These are phyloP conservation scores for Enteromius afrohamiltoni DNA, from an alignment of 2,797 vertebrate species.

Conservation along the genomic window DNA sequence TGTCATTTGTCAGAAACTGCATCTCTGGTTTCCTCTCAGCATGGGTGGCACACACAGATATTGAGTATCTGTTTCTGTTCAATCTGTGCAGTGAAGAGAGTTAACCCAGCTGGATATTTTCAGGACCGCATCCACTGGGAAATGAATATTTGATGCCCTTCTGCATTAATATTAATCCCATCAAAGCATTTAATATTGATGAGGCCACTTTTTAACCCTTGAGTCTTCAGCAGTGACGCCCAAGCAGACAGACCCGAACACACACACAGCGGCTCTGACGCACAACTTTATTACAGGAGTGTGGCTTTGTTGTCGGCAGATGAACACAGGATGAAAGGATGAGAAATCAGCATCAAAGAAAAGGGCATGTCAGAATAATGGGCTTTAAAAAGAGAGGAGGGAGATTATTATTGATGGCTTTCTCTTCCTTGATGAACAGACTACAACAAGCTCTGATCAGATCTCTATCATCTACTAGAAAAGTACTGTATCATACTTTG, in stretches of 20 bases:
- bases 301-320: constrained; percentile 30
- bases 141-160: constrained; percentile 79
- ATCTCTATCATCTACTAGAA: too few relatives aligned
- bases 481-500: too few relatives aligned
- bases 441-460: not conserved
- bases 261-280: constrained; percentile 30
- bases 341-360: constrained; percentile 21
- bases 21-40: constrained; percentile 5
- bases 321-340: constrained; percentile 21
- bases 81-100: constrained; percentile 21
- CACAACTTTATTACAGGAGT: constrained; percentile 36
- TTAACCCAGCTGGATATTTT: constrained; percentile 37
- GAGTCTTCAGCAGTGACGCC: constrained; percentile 62
- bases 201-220: constrained; percentile 71
- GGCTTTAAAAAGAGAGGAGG: not conserved
- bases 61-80: constrained; percentile 55
- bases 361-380: not conserved
- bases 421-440: not conserved
- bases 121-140: constrained; percentile 61
- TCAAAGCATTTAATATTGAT: constrained; percentile 78
- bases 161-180: constrained; percentile 80
- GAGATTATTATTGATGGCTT: not conserved
- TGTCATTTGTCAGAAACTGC: constrained; percentile 3
- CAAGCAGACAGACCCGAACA: constrained; percentile 7
- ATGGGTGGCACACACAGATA: not conserved